A percentile compares a stretch with the other conserved stretches of the same genome.
Conservation (phyloP, 2,797 vertebrate genomes). For the Tiaroga cobitis region DNA sequence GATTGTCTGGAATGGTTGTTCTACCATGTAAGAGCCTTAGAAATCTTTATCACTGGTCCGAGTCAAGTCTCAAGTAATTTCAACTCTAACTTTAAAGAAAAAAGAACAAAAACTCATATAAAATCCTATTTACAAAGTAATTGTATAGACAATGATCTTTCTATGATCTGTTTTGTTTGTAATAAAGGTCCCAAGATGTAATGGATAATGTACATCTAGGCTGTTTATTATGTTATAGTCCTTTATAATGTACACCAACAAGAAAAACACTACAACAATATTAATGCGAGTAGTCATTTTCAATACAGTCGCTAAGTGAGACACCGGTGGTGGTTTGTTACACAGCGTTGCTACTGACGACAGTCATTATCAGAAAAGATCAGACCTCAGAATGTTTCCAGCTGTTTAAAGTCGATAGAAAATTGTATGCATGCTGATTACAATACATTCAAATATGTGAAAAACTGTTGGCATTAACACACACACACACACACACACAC, state of each 20-base stretch:
- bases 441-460: neutral
- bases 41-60: neutral
- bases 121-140: too few relatives aligned
- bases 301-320: neutral
- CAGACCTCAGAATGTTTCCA: neutral
- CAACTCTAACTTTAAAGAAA: neutral
- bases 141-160: neutral
- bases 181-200: neutral
- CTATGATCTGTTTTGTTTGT: neutral
- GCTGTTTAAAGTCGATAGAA: neutral
- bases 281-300: too few relatives aligned
- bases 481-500: too few relatives aligned
- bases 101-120: too few relatives aligned
- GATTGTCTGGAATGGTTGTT: neutral
- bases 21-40: neutral
- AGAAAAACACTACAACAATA: neutral
- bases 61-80: neutral
- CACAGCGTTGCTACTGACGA: neutral
- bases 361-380: neutral
- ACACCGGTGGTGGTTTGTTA: neutral
- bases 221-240: neutral
- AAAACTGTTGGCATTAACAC: too few relatives aligned
- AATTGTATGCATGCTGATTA: neutral
- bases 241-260: neutral
- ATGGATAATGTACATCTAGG: neutral